These are phyloP conservation scores for Abscondita cerata DNA, from an alignment of 2,888 invertebrate species.

Conservation along the genomic window DNA sequence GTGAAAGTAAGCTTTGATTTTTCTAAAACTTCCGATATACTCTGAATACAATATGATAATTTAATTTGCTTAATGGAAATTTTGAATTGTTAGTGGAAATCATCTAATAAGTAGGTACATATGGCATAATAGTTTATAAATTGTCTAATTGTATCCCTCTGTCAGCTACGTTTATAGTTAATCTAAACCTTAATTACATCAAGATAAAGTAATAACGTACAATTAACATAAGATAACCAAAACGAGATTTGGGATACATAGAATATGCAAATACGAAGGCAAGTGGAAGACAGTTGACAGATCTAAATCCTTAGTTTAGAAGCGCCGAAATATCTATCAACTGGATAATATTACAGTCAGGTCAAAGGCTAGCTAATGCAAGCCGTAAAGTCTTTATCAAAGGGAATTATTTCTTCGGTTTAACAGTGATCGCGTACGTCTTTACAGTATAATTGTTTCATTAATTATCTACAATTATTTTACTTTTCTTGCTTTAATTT, in stretches of 20 bases:
- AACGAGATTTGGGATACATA: background rate
- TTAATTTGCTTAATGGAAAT: no score
- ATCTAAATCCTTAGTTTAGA: conserved; percentile 3
- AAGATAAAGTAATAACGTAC: no score
- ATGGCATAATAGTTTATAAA: no score
- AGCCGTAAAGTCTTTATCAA: conserved; percentile 13
- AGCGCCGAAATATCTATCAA: conserved; percentile 5
- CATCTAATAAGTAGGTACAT: no score
- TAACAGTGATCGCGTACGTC: conserved; percentile 11
- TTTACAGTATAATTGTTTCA: conserved; percentile 13
- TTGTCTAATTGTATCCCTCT: no score
- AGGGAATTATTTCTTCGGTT: conserved; percentile 17
- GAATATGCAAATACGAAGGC: conserved; percentile 8
- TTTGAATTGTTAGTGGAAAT: no score
- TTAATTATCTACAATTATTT: conserved; percentile 17
- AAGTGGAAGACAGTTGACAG: conserved; percentile 1
- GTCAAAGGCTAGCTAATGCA: conserved; percentile 15
- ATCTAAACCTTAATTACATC: no score
- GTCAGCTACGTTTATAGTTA: no score
- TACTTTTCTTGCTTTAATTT: conserved; percentile 6
- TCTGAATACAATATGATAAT: no score
- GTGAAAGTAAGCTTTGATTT: no score
- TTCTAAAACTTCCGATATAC: no score
- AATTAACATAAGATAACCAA: no score
- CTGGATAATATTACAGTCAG: conserved; percentile 12